Evolutionary conservation across 2,797 vertebrate genomes (phyloP).

Genomic region (Diplodus sargus): DNA sequence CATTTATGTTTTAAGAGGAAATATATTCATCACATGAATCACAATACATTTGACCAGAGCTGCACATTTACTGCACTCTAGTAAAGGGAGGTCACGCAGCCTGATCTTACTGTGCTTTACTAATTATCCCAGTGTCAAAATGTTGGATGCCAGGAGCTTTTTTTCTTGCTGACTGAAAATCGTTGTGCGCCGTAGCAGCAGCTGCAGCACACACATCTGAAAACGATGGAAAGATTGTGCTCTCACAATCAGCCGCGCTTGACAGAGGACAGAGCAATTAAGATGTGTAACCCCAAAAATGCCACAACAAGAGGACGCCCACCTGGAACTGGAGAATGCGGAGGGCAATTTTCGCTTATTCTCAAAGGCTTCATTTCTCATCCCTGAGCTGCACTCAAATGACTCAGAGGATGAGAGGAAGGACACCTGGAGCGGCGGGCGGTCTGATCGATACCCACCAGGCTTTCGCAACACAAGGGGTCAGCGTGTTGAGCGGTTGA

Average conservation of each 20-base stretch:
- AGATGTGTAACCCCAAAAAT: conserved; percentile 49
- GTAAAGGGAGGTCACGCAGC: neutral
- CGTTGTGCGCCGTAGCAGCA: neutral
- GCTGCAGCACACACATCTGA: neutral
- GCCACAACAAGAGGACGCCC: conserved; percentile 42
- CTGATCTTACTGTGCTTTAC: neutral
- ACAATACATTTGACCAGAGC: neutral
- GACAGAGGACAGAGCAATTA: neutral
- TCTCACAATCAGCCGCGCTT: conserved; percentile 5
- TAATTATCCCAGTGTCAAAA: neutral
- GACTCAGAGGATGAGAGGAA: conserved; percentile 56
- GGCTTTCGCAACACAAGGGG: conserved; percentile 45
- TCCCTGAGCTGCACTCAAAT: conserved; percentile 29
- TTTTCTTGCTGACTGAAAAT: neutral
- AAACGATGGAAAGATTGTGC: conserved; percentile 5
- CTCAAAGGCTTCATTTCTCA: conserved; percentile 46
- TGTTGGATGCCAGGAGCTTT: neutral
- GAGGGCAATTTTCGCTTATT: conserved; percentile 61
- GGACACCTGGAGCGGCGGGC: conserved; percentile 66
- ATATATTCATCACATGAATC: neutral
- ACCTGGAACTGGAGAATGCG: conserved; percentile 47
- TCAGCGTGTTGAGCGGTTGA: conserved; percentile 61
- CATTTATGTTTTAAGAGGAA: no score
- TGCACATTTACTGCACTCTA: neutral
- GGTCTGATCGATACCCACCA: conserved; percentile 67